Conservation (phyloP, 2,113 vertebrate species). For the Morone chrysops region DNA sequence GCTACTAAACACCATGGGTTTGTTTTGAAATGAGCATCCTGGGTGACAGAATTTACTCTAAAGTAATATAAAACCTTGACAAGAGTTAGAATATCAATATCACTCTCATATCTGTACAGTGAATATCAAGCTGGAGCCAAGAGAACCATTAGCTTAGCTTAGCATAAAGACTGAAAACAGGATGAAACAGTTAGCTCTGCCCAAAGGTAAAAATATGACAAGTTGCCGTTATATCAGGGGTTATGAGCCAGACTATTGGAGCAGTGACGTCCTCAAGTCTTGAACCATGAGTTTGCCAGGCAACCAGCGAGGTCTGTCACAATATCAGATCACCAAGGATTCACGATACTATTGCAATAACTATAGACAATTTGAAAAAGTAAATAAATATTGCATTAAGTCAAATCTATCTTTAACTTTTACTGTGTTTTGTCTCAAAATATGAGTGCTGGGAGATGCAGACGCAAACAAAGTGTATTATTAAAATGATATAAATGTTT, state of each 20-base stretch:
- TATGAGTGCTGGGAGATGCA: too few relatives aligned
- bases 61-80: too few relatives aligned
- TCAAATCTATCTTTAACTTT: too few relatives aligned
- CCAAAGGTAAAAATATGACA: not conserved
- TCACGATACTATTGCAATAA: too few relatives aligned
- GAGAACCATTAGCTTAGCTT: conserved; percentile 3
- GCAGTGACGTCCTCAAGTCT: not conserved
- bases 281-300: not conserved
- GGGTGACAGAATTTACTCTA: not conserved
- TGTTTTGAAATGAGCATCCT: not conserved
- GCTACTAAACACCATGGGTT: not conserved
- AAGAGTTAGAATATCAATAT: not conserved
- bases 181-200: not conserved
- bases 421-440: too few relatives aligned
- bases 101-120: too few relatives aligned
- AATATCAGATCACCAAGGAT: too few relatives aligned
- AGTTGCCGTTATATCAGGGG: not conserved
- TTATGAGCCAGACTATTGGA: not conserved
- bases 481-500: too few relatives aligned
- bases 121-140: not conserved
- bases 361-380: too few relatives aligned
- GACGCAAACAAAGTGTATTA: too few relatives aligned
- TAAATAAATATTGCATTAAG: too few relatives aligned
- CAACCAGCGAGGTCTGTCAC: not conserved
- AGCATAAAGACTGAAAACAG: not conserved